Evolutionary conservation across 2,888 invertebrate genomes (phyloP).

Genomic region (Apamea monoglypha): DNA sequence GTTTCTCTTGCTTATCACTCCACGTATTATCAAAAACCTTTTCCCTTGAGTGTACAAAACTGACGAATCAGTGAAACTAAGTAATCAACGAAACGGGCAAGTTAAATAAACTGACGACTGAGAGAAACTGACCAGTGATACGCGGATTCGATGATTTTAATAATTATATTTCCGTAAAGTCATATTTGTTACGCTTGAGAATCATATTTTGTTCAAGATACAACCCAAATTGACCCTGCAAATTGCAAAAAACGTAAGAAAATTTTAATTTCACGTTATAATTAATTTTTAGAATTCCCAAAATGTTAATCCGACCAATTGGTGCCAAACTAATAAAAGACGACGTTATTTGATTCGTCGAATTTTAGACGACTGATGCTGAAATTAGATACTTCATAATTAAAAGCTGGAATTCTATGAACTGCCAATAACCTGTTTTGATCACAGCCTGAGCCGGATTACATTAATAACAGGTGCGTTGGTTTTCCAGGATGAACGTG

Average conservation of each 20-base stretch:
- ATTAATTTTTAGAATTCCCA: neutral
- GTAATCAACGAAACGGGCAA: too few relatives aligned
- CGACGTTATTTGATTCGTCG: neutral
- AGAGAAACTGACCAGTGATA: too few relatives aligned
- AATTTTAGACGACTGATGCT: neutral
- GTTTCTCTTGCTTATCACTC: too few relatives aligned
- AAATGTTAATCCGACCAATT: neutral
- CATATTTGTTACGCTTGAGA: neutral
- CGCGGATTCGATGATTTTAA: too few relatives aligned
- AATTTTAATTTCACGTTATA: neutral
- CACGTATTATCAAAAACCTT: too few relatives aligned
- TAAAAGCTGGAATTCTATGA: constrained; percentile 6
- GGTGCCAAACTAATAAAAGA: neutral
- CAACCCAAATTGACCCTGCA: too few relatives aligned
- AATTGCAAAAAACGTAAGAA: neutral
- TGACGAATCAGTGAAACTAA: too few relatives aligned
- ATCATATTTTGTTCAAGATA: neutral
- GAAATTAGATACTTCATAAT: neutral
- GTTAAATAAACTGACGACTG: too few relatives aligned
- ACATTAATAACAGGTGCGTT: constrained; percentile 13
- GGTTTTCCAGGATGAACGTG: neutral
- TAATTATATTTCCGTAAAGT: neutral
- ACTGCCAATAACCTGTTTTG: neutral
- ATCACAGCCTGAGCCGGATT: constrained; percentile 7
- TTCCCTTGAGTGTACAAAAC: too few relatives aligned